Base-by-base conservation (phyloP, 2,888 invertebrate genomes). In the Cyclophora albipunctata region DNA sequence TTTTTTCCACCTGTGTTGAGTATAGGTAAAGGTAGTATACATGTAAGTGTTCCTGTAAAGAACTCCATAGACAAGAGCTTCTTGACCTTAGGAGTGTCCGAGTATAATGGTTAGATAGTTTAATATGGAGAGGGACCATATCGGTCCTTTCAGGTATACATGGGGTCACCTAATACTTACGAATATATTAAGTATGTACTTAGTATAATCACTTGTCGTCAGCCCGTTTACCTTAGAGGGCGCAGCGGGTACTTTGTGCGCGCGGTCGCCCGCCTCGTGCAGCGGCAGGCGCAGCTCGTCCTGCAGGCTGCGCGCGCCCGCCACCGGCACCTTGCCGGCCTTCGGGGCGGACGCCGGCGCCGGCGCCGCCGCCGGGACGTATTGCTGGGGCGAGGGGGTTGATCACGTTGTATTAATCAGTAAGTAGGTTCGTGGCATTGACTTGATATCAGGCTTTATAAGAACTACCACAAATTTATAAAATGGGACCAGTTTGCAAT, bases 1-100 rank as follows among this genome's bases (percentile, higher is more conserved):
- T 89, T 58, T 84, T 81, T 59, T 89, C 89, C n/a, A 69, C 77
- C 84, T 77, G 48, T 7, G 20, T 20, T 20, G 20, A 20, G 20
- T 20, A 20, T 20, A 20, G 20, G 20, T 20, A 20, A 20, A 44
- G n/a, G n/a, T n/a, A n/a, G 5, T 7, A 37, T 34, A 44, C 20
- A 41, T 48, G 5, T 6, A 40, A 5, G 42, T 40, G n/a, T n/a
- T n/a, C n/a, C n/a, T n/a, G n/a, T n/a, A n/a, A n/a, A n/a, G 48
- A n/a, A 20, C 7, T 42, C 1, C 3, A 7, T 40, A 45, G 4
- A 34, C 3, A 35, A 47, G 6, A 6, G 5, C 37, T 20, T 7
- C 7, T 40, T 40, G 7, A 7, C 3, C 3, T 40, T 5, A 20
- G 20, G 2, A 20, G 20, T 20, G 20, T 20, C 20, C 20, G 20